phyloP scores from a whole-genome alignment of 2,797 vertebrate genomes.

The Ptychobarbus kaznakovi region DNA sequence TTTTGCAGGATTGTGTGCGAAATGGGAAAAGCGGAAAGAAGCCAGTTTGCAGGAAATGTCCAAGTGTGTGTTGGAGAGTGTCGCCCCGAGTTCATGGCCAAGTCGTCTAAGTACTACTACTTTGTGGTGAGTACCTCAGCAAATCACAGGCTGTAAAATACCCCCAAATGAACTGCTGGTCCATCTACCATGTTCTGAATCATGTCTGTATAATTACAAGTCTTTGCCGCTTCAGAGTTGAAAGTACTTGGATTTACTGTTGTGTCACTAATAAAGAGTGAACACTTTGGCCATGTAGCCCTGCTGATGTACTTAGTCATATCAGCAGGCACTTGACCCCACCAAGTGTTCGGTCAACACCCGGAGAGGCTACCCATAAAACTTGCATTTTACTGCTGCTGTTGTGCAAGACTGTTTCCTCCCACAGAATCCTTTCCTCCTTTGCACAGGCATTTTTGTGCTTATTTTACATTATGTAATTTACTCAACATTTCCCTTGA shows the following conservation, averaged over 20 bases:
- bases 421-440: not conserved
- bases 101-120: conserved; percentile 93
- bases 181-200: conserved; percentile 44
- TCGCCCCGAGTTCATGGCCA: conserved; percentile 90
- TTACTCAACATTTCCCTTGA: not conserved
- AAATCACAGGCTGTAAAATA: conserved; percentile 42
- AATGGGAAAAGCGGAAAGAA: conserved; percentile 94
- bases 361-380: conserved; percentile 43
- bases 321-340: conserved; percentile 25
- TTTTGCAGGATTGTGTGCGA: conserved; percentile 93
- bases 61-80: conserved; percentile 95
- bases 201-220: conserved; percentile 47
- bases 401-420: conserved; percentile 22
- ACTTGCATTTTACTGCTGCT: conserved; percentile 9
- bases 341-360: conserved; percentile 13
- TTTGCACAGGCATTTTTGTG: not conserved
- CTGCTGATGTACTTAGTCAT: conserved; percentile 42
- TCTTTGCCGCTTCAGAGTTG: conserved; percentile 41
- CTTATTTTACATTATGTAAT: not conserved
- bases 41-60: conserved; percentile 91
- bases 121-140: conserved; percentile 90
- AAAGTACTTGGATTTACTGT: conserved; percentile 52
- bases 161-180: not conserved
- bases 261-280: conserved; percentile 43
- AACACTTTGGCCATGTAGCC: conserved; percentile 25